These are phyloP conservation scores for Pseudotriccus pelzelni DNA, from an alignment of 2,797 vertebrate species.

Conservation along the genomic window DNA sequence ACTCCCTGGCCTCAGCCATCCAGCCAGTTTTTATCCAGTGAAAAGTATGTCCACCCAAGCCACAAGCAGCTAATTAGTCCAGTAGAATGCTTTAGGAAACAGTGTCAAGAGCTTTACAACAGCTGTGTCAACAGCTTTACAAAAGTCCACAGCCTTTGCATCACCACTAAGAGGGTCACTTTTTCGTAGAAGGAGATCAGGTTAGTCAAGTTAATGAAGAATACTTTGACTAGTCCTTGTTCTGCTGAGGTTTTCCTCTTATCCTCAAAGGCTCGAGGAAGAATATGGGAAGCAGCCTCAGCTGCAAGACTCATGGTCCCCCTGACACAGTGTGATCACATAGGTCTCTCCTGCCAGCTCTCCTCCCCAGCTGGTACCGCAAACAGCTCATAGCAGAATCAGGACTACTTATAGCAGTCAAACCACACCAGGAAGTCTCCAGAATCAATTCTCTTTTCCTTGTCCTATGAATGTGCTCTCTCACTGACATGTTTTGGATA, in stretches of 20 bases:
- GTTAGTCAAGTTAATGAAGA: neutral
- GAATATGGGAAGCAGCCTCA: neutral
- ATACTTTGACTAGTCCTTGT: neutral
- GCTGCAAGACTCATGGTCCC: neutral
- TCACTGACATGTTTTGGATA: neutral
- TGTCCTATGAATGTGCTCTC: neutral
- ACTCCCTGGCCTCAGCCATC: neutral
- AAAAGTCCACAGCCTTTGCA: neutral
- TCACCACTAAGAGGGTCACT: neutral
- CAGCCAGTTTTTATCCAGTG: neutral
- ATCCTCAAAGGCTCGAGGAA: neutral
- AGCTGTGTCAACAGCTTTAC: neutral
- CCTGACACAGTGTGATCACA: neutral
- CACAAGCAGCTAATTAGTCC: neutral
- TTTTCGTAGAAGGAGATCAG: neutral
- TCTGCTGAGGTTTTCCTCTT: neutral
- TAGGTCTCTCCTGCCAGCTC: neutral
- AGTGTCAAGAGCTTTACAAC: neutral
- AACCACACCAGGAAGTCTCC: neutral
- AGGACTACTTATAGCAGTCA: neutral
- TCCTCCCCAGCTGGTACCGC: neutral
- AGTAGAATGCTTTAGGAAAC: neutral
- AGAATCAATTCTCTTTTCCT: neutral
- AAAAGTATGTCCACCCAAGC: neutral
- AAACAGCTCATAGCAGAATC: neutral